phyloP scores from a whole-genome alignment of 2,113 vertebrate species.

The Tyto alba region DNA sequence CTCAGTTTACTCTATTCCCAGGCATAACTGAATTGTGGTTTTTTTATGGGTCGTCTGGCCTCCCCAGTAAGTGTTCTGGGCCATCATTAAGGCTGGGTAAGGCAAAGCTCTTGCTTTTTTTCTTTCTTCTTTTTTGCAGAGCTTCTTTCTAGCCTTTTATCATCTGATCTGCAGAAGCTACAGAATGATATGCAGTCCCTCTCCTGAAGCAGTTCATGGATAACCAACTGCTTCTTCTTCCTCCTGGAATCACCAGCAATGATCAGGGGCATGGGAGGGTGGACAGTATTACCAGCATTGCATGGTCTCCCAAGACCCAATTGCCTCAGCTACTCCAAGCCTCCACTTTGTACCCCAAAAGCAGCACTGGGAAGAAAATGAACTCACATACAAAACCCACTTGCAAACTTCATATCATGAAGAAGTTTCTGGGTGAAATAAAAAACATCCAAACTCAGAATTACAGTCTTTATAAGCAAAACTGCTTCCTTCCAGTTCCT shows the following conservation, averaged over 20 bases:
- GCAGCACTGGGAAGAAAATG: neutral
- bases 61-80: neutral
- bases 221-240: neutral
- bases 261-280: neutral
- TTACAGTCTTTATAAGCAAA: neutral
- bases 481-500: neutral
- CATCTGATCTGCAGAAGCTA: neutral
- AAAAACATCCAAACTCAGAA: neutral
- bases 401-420: neutral
- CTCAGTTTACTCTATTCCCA: conserved; percentile 1
- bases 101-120: neutral
- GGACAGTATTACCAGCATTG: neutral
- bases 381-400: neutral
- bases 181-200: neutral
- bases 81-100: neutral
- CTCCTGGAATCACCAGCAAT: neutral
- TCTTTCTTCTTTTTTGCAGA: neutral
- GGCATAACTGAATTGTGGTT: neutral
- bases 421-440: neutral
- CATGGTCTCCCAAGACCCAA: neutral
- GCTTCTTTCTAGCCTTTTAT: neutral
- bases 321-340: neutral
- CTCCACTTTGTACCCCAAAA: neutral
- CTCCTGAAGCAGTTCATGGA: neutral
- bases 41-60: neutral